phyloP scores from a whole-genome alignment of 1,140 invertebrate genomes.

The Cyphomyrmex costatus region DNA sequence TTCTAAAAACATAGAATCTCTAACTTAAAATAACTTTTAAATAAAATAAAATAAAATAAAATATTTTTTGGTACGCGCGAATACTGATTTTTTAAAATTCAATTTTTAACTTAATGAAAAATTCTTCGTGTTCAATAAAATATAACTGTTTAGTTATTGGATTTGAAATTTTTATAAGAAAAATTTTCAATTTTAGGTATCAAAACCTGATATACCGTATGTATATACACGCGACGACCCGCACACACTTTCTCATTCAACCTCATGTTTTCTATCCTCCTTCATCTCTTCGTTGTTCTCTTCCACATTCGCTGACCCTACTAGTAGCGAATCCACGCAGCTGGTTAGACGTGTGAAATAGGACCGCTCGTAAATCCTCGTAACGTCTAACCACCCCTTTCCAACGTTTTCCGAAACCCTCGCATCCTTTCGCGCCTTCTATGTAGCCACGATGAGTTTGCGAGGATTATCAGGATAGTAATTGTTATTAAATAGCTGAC shows the following conservation, averaged over 20 bases:
- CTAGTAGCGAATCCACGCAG: slow-evolving; percentile 53
- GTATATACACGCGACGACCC: neutral
- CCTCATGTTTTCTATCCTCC: slow-evolving; percentile 9
- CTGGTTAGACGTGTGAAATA: slow-evolving; percentile 76
- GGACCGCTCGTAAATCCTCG: slow-evolving; percentile 76
- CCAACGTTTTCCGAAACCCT: slow-evolving; percentile 38
- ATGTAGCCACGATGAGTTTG: slow-evolving; percentile 18
- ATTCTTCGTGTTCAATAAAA: neutral
- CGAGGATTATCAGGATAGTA: slow-evolving; percentile 74
- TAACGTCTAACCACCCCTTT: slow-evolving; percentile 73
- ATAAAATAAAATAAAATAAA: neutral
- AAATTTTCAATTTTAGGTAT: neutral
- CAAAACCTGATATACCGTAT: slow-evolving; percentile 15
- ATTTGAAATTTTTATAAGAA: neutral
- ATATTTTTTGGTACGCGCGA: neutral
- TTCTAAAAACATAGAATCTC: neutral
- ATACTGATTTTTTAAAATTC: neutral
- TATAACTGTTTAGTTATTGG: neutral
- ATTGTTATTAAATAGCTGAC: slow-evolving; percentile 77
- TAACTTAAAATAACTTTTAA: too few species aligned
- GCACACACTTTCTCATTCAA: slow-evolving; percentile 17
- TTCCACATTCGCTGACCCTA: slow-evolving; percentile 52
- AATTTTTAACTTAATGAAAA: neutral
- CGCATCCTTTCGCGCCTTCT: neutral
- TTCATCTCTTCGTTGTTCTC: neutral